These are phyloP conservation scores for Brachyhypopomus gauderio DNA, from an alignment of 2,113 vertebrate genomes.

Conservation along the genomic window DNA sequence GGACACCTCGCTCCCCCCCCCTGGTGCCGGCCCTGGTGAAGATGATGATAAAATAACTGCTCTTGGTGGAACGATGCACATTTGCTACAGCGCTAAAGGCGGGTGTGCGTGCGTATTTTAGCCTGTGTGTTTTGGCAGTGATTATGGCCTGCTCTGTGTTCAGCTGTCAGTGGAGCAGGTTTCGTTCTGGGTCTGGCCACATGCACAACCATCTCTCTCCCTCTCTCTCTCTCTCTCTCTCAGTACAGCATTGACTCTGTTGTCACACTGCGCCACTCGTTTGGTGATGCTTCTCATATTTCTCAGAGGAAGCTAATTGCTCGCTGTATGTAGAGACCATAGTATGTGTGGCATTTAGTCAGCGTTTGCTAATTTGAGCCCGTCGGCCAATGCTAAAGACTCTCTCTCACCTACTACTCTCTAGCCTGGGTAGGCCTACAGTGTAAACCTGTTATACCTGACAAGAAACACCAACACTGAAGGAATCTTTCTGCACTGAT, in stretches of 20 bases:
- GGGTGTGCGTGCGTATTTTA: conserved; percentile 16
- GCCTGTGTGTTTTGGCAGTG: conserved; percentile 38
- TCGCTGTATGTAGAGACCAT: not conserved
- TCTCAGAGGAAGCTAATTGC: not conserved
- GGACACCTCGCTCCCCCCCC: too few relatives aligned
- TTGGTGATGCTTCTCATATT: not conserved
- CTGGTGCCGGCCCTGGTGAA: too few relatives aligned
- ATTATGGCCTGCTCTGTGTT: conserved; percentile 44
- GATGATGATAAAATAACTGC: conserved; percentile 28
- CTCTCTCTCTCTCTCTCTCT: not conserved
- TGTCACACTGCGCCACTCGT: not conserved
- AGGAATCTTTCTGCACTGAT: not conserved
- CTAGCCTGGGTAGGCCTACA: not conserved
- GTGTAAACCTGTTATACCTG: not conserved
- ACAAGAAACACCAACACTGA: not conserved
- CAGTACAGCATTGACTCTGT: conserved; percentile 20
- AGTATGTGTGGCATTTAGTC: not conserved
- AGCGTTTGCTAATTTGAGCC: not conserved
- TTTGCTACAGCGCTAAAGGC: conserved; percentile 15
- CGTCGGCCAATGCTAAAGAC: not conserved
- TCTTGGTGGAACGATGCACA: conserved; percentile 16
- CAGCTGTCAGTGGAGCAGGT: conserved; percentile 44
- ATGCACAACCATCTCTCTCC: conserved; percentile 18
- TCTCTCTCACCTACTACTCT: not conserved
- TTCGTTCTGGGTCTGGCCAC: conserved; percentile 42